Evolutionary conservation across 2,113 vertebrate genomes (phyloP).

Genomic region (Chaetodon trifascialis): DNA sequence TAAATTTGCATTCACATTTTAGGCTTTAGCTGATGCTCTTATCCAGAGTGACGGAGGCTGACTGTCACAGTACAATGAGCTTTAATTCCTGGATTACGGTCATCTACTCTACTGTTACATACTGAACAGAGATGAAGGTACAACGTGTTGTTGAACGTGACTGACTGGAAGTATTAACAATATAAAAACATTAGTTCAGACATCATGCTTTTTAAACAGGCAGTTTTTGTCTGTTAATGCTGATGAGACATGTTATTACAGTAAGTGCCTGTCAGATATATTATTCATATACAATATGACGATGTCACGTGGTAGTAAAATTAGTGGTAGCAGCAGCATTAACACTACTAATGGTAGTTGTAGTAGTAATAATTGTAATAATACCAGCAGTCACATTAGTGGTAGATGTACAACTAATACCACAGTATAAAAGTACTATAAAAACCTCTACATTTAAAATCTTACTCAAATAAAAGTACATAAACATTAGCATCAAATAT

Average conservation of each 20-base stretch:
- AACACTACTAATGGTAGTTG: not conserved
- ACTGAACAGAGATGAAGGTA: not conserved
- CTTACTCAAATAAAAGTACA: too few species aligned
- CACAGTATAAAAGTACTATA: not conserved
- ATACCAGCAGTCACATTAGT: not conserved
- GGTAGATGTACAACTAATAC: not conserved
- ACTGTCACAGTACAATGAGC: slow-evolving; percentile 23
- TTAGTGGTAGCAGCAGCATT: too few species aligned
- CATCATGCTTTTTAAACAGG: not conserved
- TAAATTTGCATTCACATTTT: slow-evolving; percentile 35
- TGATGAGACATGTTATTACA: not conserved
- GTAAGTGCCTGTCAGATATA: not conserved
- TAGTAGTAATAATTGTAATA: not conserved
- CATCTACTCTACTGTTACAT: not conserved
- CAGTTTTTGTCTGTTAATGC: not conserved
- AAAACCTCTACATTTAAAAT: too few species aligned
- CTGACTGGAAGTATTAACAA: not conserved
- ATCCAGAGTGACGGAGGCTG: slow-evolving; percentile 48
- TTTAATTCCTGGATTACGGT: slow-evolving; percentile 64
- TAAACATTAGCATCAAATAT: not conserved
- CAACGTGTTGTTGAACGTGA: slow-evolving; percentile 3
- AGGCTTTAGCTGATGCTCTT: slow-evolving; percentile 49
- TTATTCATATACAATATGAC: not conserved
- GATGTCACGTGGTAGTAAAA: not conserved
- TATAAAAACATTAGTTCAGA: not conserved